A percentile compares a stretch with the other conserved stretches of the same genome.
Conservation (phyloP, 2,797 vertebrate species). For the Mormyrus proboscirostris region DNA sequence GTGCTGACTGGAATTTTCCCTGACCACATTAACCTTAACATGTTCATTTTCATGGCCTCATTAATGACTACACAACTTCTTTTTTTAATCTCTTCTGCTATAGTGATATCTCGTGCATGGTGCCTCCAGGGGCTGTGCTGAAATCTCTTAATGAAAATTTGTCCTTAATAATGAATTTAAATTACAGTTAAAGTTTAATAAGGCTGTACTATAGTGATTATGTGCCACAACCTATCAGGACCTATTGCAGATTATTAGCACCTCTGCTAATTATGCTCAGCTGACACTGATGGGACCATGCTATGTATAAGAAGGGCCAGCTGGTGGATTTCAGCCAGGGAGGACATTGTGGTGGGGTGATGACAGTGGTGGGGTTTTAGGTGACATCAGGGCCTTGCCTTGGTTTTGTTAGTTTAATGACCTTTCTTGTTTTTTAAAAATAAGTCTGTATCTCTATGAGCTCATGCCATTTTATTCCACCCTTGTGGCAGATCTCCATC, state of each 20-base stretch:
- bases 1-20: not conserved
- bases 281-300: not conserved
- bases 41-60: slow-evolving; percentile 5
- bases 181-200: slow-evolving; percentile 10
- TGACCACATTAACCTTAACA: slow-evolving; percentile 4
- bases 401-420: not conserved
- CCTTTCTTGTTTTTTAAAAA: not conserved
- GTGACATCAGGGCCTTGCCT: not conserved
- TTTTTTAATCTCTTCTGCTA: not conserved
- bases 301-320: not conserved
- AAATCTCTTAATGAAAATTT: slow-evolving; percentile 8
- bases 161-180: slow-evolving; percentile 9
- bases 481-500: not conserved
- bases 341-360: not conserved
- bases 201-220: not conserved
- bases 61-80: slow-evolving; percentile 1
- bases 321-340: not conserved
- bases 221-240: not conserved
- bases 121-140: not conserved
- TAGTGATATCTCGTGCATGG: not conserved
- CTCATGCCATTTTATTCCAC: not conserved
- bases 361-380: not conserved
- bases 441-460: not conserved
- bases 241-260: not conserved
- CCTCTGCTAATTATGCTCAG: not conserved